Evolutionary conservation across 2,888 invertebrate species (phyloP), one percentile per base, ranked within the genome.

Genomic region (Lissonota sp.): DNA sequence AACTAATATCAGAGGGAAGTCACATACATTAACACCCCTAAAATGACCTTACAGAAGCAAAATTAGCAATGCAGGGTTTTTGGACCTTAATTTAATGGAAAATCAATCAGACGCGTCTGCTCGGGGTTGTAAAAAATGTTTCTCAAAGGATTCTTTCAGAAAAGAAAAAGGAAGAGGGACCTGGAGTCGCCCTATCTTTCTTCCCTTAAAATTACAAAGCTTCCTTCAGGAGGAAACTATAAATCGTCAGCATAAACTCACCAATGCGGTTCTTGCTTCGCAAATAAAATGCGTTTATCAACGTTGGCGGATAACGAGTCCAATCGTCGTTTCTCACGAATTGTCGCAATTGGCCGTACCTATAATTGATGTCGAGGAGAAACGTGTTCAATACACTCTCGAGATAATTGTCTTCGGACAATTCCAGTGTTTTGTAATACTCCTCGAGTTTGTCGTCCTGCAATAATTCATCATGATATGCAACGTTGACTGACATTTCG

Each of bases 401-500:
- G 66, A 94, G 87, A 75, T 93, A 94, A 80, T 92, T 90, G 3
- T 92, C 90, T 0, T 90, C 88, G 1, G 88, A 88, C 71, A 94
- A 90, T 71, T 93, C 92, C 51, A 94, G 87, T 86, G 93, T 87
- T 5, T 94, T 91, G 90, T 98, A 98, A 90, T 97, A 97, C 76
- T 96, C 94, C 60, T 96, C 96, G 4, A 98, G 93, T 90, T 97
- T 97, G 2, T 94, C 93, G 86, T 98, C 94, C 87, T 98, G 96
- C 66, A 98, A 93, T 89, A 98, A 95, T 92, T 98, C 98, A 87
- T 96, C 96, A 0, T 98, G 98, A 92, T 98, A 98, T 0, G 98
- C 98, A 89, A 99, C 98, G 91, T 98, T 97, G 0, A 97, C 95
- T 1, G 96, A 94, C 96, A 99, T 98, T 0, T 96, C 94, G 76